Base-by-base conservation (phyloP, 2,888 invertebrate species). In the Erebia palarica region DNA sequence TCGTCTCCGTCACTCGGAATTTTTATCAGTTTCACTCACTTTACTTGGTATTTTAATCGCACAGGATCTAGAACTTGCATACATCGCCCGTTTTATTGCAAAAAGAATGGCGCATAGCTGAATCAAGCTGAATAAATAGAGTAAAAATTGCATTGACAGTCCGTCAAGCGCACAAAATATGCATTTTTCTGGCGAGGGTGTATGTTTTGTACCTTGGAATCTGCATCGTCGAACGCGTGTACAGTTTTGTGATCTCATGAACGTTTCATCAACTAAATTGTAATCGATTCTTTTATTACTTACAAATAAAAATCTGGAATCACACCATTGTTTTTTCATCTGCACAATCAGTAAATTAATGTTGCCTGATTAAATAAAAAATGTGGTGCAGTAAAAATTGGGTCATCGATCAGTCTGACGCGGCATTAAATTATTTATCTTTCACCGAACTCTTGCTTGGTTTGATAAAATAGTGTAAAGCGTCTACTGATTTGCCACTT, bases 241-340 rank as follows among this genome's bases (percentile, higher is more conserved):
- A 84, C 79, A 75, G 80, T 86, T 84, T 84, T 80, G 84, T 85
- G 79, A 81, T 82, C 83, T 83, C 82, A 79, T 79, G 81, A 85
- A 83, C 81, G 82, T 85, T 87, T 85, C 83, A 85, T 89, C 82
- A 82, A 82, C 83, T 84, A 84, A 86, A 90, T 87, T 88, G 86
- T 88, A 89, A 85, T 84, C 82, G 84, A 90, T 90, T 92, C 93
- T 92, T 92, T 90, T 90, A 92, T 92, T 93, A 93, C 93, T 93
- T 92, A 93, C 93, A 93, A 92, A 93, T 92, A 92, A 93, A 92
- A 93, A 90, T 92, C 92, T 92, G 91, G 91, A 93, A 91, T 93
- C 91, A 93, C 93, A 93, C 93, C 93, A 93, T 93, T 93, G 93
- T 93, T 93, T 93, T 92, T 92, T 91, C 91, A 89, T 89, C 91